Evolutionary conservation across 2,888 invertebrate genomes (phyloP), one percentile per base, ranked within the genome.

Genomic region (Zonitis immaculata): DNA sequence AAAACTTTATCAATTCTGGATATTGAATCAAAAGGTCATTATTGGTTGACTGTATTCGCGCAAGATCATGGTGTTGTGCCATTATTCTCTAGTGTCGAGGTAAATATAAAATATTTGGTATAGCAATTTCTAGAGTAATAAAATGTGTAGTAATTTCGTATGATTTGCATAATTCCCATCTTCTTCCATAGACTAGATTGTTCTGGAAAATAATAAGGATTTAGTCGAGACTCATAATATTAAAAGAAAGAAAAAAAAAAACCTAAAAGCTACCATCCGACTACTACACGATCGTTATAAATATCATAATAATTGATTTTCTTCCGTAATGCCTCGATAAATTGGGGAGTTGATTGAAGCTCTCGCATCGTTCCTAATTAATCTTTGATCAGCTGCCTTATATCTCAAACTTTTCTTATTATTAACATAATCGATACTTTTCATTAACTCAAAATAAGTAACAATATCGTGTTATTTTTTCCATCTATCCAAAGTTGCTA

Each of bases 11-110:
- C 87, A 2, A 84, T 90, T 42, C 80, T 98, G 68, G 97, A 98
- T 77, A 84, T 94, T 51, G 98, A 98, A 79, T 84, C 87, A 2
- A 86, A 86, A 66, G 78, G 86, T 28, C 87, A 88, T 72, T 96
- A 95, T 78, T 98, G 98, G 98, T 78, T 98, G 59, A 95, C 94
- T 7, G 85, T 96, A 49, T 89, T 89, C 74, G 96, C 96, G 4
- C 89, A 92, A 72, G 97, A 97, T 78, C 87, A 89, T 65, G 95
- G 91, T 0, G 87, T 91, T 14, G 90, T 93, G 22, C 93, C 95
- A 1, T 79, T 90, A 11, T 88, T 86, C 71, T 83, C 91, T 32
- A 88, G 90, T 69, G 82, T 93, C 11, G 90, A 95, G 82, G 91
- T 91, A 72, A 77, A 75, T 65, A n/a, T 6, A n/a, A n/a, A n/a